Evolutionary conservation across 2,113 vertebrate genomes (phyloP).

Genomic region (Lophura nycthemera): DNA sequence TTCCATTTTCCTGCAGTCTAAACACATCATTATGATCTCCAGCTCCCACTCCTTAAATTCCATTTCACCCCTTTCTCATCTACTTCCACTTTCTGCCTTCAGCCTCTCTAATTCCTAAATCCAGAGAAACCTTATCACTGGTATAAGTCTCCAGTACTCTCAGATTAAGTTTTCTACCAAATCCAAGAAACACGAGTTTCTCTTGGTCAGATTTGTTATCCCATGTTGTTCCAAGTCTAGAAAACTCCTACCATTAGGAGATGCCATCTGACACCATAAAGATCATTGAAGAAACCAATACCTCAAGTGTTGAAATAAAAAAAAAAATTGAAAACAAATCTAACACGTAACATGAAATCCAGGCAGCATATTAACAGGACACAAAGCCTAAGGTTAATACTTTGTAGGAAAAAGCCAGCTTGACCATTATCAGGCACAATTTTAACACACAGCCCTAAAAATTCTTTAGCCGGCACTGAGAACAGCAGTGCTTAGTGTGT

Average conservation of each 20-base stretch:
- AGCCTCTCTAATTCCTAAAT: not conserved
- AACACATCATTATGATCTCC: conserved; percentile 15
- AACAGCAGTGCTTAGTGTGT: not conserved
- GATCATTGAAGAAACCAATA: not conserved
- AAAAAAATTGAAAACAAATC: not conserved
- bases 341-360: not conserved
- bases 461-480: not conserved
- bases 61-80: conserved; percentile 11
- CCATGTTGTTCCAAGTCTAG: not conserved
- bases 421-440: not conserved
- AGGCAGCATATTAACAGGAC: not conserved
- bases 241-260: not conserved
- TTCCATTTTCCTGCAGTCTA: not conserved
- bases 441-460: not conserved
- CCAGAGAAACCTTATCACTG: not conserved
- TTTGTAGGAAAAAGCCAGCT: not conserved
- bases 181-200: not conserved
- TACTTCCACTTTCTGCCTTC: conserved; percentile 15
- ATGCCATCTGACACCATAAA: not conserved
- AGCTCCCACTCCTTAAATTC: conserved; percentile 8
- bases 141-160: not conserved
- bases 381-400: not conserved
- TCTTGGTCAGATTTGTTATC: not conserved
- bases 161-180: not conserved
- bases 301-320: not conserved